These are phyloP conservation scores for Drosophila yakuba DNA, from an alignment of 1,140 invertebrate genomes.

Conservation along the genomic window DNA sequence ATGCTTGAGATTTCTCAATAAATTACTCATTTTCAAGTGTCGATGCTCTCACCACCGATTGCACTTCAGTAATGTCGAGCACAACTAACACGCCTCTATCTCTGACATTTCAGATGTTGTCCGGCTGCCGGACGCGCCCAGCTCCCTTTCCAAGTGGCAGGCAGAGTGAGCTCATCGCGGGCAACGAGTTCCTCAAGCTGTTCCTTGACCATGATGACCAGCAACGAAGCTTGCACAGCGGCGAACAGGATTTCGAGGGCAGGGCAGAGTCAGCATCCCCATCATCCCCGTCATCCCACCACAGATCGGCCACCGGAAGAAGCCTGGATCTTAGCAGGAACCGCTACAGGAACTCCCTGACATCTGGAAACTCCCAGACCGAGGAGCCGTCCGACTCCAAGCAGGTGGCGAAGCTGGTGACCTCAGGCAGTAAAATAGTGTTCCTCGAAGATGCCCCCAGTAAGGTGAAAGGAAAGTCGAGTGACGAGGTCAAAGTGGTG, in stretches of 20 bases:
- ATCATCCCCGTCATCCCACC: slow-evolving; percentile 14
- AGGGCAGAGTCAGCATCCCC: slow-evolving; percentile 25
- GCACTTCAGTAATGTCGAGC: slow-evolving; percentile 57
- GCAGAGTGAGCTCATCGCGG: slow-evolving; percentile 79
- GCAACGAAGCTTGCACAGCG: slow-evolving; percentile 70
- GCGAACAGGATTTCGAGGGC: slow-evolving; percentile 54
- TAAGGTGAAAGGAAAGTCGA: slow-evolving; percentile 32
- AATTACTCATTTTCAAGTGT: neutral
- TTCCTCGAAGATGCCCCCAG: slow-evolving; percentile 74
- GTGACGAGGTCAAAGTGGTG: slow-evolving; percentile 77
- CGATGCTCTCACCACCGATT: slow-evolving; percentile 27
- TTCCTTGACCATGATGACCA: slow-evolving; percentile 75
- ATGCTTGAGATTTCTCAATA: neutral
- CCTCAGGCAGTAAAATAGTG: slow-evolving; percentile 80
- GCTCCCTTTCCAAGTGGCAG: slow-evolving; percentile 29
- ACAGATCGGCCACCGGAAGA: slow-evolving; percentile 37
- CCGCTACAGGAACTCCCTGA: slow-evolving; percentile 60
- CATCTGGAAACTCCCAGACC: slow-evolving; percentile 23
- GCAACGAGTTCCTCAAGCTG: slow-evolving; percentile 83
- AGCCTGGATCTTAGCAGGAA: slow-evolving; percentile 62
- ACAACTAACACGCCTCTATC: slow-evolving; percentile 28
- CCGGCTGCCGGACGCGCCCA: slow-evolving; percentile 48
- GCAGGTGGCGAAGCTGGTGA: slow-evolving; percentile 72
- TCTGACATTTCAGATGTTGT: slow-evolving; percentile 64
- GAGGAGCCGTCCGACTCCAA: slow-evolving; percentile 28